Base-by-base conservation (phyloP, 2,797 vertebrate species). In the Gallinago stenura region DNA sequence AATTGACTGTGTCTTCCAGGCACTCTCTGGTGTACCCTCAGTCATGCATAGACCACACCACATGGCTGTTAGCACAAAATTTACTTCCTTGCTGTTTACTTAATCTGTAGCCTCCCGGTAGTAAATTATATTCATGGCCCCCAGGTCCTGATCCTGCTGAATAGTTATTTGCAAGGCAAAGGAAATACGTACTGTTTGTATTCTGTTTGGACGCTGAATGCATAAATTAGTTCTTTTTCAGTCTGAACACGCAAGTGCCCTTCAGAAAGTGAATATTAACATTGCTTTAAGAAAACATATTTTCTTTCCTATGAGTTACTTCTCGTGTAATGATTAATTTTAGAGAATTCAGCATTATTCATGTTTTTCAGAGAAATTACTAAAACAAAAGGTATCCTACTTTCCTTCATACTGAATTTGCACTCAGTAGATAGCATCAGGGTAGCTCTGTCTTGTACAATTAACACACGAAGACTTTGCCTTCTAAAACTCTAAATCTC, bases 91-190 rank as follows among this genome's bases (percentile, higher is more conserved):
- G 56, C 68, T 94, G 51, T 86, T 95, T 87, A 70, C 14, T 69
- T 86, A 73, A 61, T 68, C 31, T 91, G 2, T 73, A 83, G n/a
- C 48, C 64, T 87, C 54, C 85, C 85, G 62, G 72, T 85, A 87
- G 24, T 93, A 85, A 96, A 94, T 95, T 68, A 84, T 60, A 77
- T 84, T 84, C 86, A 69, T 91, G 64, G 80, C 94, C 81, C 87
- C 78, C 1, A 11, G 82, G 62, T 71, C n/a, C 45, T 56, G 18
- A 57, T 83, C 56, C 82, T 77, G 25, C 14, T 82, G 81, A 96
- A 84, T 41, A 82, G n/a, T 71, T 78, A 94, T 90, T 95, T 91
- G 77, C 89, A 93, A 95, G 86, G 87, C 85, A 83, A 90, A 95
- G 65, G 71, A 79, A 90, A 53, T 43, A 30, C 0, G 0, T 50